Evolutionary conservation across 2,797 vertebrate species (phyloP), one percentile per base, ranked within the genome.

Genomic region (Sebastes nivosus): DNA sequence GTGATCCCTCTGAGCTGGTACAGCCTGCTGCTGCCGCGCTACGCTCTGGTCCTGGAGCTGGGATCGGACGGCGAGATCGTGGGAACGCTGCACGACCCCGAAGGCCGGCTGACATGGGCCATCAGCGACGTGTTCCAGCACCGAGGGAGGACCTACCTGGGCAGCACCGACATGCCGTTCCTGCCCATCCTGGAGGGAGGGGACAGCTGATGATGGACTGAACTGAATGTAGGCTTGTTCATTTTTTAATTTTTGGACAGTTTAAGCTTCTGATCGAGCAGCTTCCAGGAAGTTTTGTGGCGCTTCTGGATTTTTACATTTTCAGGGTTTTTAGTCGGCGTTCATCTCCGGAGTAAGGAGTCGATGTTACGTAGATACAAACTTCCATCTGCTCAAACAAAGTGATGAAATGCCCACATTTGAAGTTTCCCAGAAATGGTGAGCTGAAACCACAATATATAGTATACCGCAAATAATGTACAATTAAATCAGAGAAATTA

Each of bases 61-160:
- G 95, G 85, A 0, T 0, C 34, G 27, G 83, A 93, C 25, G 87
- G 88, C 2, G 54, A 91, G 29, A 73, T 88, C 3, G 32, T 92
- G 50, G 93, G 88, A 24, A 90, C 90, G 3, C 93, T 93, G 50
- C 93, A 92, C 2, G 91, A 95, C 79, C 90, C 94, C 0, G 82
- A 91, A 0, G 90, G 93, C 6, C 84, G 60, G 0, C 68, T 92
- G 36, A 96, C 90, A 2, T 92, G 92, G 94, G 88, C 95, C 59
- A 7, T 94, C 88, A 96, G 93, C n/a, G 92, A 94, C 22, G 91
- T 93, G 14, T 95, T 95, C 93, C 94, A 95, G 87, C 92, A 95
- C 1, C 0, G 76, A 2, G 89, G 92, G 12, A 91, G 91, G 55
- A 86, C 93, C 0, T 92, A 92, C 61, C 75, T 95, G 84, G 94